Evolutionary conservation across 2,113 vertebrate species (phyloP).

Genomic region (Ammodytes marinus): DNA sequence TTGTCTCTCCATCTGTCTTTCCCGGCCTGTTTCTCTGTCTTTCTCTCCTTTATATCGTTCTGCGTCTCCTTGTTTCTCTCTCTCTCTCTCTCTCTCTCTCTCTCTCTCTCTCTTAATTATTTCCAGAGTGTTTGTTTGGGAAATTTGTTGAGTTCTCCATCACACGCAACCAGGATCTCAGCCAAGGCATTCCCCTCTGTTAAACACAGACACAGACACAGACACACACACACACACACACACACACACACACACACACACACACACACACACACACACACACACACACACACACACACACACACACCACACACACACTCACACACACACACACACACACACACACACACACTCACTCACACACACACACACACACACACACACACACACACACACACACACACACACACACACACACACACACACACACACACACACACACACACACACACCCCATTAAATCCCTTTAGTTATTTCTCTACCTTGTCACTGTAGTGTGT

Average conservation of each 20-base stretch:
- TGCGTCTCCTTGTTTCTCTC: background rate
- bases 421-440: conserved; percentile 28
- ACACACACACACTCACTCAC: conserved; percentile 40
- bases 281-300: conserved; percentile 38
- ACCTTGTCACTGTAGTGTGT: conserved; percentile 17
- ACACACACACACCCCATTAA: conserved; percentile 35
- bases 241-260: conserved; percentile 32
- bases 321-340: conserved; percentile 32
- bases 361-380: conserved; percentile 30
- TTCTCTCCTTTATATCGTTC: background rate
- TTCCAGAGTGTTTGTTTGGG: conserved; percentile 92
- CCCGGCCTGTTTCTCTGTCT: background rate
- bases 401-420: conserved; percentile 40
- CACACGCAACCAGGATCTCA: conserved; percentile 79
- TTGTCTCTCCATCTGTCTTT: conserved; percentile 28
- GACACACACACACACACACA: conserved; percentile 40
- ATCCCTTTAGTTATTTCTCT: conserved; percentile 41
- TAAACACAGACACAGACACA: conserved; percentile 38
- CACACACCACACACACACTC: conserved; percentile 38
- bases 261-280: conserved; percentile 40
- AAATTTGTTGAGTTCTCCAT: conserved; percentile 88
- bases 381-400: conserved; percentile 41
- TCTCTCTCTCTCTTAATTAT: conserved; percentile 83
- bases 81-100: conserved; percentile 11
- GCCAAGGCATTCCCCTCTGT: conserved; percentile 77